Conservation (phyloP, 2,113 vertebrate genomes). For the Pseudois nayaur region DNA sequence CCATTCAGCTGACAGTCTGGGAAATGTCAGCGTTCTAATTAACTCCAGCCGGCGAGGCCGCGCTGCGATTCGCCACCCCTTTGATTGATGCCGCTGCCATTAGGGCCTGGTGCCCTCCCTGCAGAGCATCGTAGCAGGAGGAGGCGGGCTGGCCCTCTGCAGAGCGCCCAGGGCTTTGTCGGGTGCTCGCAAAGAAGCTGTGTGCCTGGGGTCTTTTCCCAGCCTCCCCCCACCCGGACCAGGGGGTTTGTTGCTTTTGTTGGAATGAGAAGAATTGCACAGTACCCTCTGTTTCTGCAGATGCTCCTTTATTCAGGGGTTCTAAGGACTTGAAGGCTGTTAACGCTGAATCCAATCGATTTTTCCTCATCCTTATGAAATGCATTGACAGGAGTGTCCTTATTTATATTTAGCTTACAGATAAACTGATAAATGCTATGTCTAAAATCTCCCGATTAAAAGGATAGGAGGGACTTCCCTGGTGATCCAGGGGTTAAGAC, state of each 20-base stretch:
- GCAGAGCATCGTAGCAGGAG: not conserved
- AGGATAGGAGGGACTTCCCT: not conserved
- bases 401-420: not conserved
- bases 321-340: not conserved
- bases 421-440: not conserved
- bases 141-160: not conserved
- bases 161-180: not conserved
- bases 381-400: not conserved
- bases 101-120: not conserved
- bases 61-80: slow-evolving; percentile 25
- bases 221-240: fast-evolving
- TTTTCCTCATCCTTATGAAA: not conserved
- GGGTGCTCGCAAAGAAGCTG: fast-evolving
- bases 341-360: not conserved
- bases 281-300: not conserved
- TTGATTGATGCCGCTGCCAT: slow-evolving; percentile 61
- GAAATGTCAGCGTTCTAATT: slow-evolving; percentile 71
- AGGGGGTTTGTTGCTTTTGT: not conserved
- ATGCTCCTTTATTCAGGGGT: not conserved
- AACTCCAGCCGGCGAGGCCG: slow-evolving; percentile 56
- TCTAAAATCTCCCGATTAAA: not conserved
- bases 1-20: slow-evolving; percentile 66
- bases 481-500: not conserved
- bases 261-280: not conserved
- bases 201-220: not conserved